A percentile compares a stretch with the other conserved stretches of the same genome.
phyloP scores from a whole-genome alignment of 2,113 vertebrate genomes.

The Podarcis muralis region DNA sequence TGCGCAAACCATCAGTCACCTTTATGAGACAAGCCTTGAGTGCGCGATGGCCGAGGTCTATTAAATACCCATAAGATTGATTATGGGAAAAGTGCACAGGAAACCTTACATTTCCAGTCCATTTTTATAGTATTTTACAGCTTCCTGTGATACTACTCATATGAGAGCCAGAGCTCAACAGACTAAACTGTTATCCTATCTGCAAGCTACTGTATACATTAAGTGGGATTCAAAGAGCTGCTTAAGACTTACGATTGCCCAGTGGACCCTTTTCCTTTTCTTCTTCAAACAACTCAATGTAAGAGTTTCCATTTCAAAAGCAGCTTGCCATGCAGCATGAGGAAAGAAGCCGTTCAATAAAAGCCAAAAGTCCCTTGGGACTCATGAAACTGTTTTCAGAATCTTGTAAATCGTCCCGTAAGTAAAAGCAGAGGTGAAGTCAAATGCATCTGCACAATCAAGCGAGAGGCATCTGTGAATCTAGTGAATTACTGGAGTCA shows the following conservation, averaged over 20 bases:
- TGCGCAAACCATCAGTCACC: conserved; percentile 55
- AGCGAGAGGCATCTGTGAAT: conserved; percentile 4
- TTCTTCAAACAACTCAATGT: background rate
- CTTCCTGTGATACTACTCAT: conserved; percentile 26
- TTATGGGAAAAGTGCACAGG: conserved; percentile 52
- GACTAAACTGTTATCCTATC: background rate
- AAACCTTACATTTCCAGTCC: conserved; percentile 53
- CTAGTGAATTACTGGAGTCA: background rate
- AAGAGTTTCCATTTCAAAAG: background rate
- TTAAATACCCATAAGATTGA: conserved; percentile 70
- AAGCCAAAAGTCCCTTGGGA: background rate
- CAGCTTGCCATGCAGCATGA: background rate
- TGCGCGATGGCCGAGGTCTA: conserved; percentile 61
- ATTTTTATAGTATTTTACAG: conserved; percentile 47
- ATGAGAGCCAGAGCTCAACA: background rate
- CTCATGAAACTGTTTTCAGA: background rate
- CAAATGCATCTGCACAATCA: background rate
- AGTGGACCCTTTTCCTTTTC: background rate
- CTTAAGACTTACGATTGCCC: background rate
- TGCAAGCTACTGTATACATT: conserved; percentile 3
- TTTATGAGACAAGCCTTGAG: conserved; percentile 68
- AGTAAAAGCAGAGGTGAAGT: background rate
- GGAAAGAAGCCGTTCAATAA: background rate
- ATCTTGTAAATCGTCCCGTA: background rate
- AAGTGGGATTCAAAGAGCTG: background rate